phyloP scores from a whole-genome alignment of 2,113 vertebrate species.

The Aptenodytes patagonicus region DNA sequence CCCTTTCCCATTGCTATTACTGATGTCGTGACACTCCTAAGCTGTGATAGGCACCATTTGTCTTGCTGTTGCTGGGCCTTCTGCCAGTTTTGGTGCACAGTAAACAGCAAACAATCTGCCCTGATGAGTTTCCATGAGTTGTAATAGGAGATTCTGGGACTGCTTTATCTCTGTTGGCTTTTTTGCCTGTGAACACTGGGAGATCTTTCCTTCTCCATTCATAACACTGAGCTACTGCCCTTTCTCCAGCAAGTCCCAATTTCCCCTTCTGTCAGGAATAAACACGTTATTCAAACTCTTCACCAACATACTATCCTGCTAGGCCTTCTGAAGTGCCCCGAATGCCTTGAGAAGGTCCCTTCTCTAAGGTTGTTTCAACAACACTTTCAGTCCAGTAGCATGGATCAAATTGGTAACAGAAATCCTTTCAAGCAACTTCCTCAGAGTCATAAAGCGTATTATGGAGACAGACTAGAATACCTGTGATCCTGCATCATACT shows the following conservation, averaged over 20 bases:
- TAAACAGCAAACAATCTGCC: not conserved
- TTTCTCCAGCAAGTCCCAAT: not conserved
- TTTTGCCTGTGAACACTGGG: not conserved
- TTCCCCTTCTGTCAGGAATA: not conserved
- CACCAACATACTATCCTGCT: not conserved
- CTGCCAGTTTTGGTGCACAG: not conserved
- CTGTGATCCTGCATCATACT: not conserved
- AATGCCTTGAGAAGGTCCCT: not conserved
- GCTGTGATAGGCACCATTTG: not conserved
- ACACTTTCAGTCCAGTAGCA: not conserved
- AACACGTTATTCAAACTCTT: not conserved
- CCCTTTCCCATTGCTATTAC: not conserved
- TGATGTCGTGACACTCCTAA: not conserved
- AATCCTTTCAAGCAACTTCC: not conserved
- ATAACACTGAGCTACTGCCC: not conserved
- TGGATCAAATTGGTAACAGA: not conserved
- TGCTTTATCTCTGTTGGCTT: not conserved
- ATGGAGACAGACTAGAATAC: not conserved
- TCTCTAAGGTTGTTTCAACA: not conserved
- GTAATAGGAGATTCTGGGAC: not conserved
- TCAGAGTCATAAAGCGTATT: not conserved
- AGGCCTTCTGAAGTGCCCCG: not conserved
- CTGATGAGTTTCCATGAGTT: not conserved
- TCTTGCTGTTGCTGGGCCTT: not conserved
- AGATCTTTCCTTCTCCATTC: not conserved